These are phyloP conservation scores for Neofelis nebulosa DNA, from an alignment of 2,113 vertebrate species.

Conservation along the genomic window DNA sequence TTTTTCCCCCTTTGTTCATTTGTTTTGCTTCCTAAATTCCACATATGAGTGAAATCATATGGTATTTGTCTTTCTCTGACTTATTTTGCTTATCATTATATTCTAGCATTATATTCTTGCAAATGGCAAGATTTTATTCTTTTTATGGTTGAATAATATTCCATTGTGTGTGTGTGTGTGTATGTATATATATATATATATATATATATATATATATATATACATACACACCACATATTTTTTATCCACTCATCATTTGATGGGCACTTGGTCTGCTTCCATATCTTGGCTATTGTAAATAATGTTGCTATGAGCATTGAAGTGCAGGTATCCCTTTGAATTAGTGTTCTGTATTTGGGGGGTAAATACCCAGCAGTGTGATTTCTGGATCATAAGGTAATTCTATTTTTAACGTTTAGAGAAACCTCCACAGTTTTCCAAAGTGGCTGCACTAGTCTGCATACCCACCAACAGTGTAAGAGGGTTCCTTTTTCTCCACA, in stretches of 20 bases:
- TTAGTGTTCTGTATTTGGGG: not conserved
- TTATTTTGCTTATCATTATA: not conserved
- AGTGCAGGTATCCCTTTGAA: not conserved
- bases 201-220: no score
- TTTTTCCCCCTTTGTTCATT: not conserved
- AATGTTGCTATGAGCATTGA: not conserved
- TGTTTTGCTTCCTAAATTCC: not conserved
- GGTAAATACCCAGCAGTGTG: not conserved
- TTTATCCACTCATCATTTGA: not conserved
- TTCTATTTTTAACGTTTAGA: not conserved
- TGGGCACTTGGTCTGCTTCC: not conserved
- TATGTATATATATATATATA: no score
- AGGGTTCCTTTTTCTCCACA: not conserved
- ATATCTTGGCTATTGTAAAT: not conserved
- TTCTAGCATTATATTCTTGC: not conserved
- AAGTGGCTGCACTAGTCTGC: not conserved
- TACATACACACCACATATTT: not conserved
- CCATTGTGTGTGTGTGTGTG: not conserved
- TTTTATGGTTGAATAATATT: not conserved
- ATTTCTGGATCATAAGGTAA: not conserved
- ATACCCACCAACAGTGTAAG: not conserved
- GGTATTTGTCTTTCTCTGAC: not conserved
- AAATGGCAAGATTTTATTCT: not conserved
- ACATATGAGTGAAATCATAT: not conserved
- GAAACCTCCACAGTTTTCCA: not conserved